Percentiles rank a stretch among this genome's conserved stretches.
phyloP scores from a whole-genome alignment of 2,113 vertebrate species.

The Hippocampus zosterae region DNA sequence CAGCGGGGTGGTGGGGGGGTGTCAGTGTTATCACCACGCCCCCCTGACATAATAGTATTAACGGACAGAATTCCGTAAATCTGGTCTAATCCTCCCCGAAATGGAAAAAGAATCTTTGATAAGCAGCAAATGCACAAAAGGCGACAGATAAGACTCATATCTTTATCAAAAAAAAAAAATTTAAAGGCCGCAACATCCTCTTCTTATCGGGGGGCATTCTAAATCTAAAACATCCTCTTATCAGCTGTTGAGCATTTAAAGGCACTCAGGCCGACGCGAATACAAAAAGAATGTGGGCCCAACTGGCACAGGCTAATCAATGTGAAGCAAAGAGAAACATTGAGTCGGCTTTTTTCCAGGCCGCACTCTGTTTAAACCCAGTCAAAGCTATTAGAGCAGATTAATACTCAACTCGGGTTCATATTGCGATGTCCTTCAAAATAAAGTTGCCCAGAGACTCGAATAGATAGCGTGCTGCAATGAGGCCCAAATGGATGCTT shows the following conservation, averaged over 20 bases:
- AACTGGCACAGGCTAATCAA: neutral
- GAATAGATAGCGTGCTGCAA: neutral
- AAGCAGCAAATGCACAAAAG: conserved; percentile 49
- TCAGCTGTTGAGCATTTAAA: conserved; percentile 48
- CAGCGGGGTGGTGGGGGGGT: conserved; percentile 7
- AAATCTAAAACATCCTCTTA: conserved; percentile 29
- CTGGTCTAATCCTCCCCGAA: conserved; percentile 49
- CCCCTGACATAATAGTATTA: conserved; percentile 37
- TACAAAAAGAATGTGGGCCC: conserved; percentile 7
- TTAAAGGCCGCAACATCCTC: conserved; percentile 7
- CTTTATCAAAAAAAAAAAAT: conserved; percentile 25
- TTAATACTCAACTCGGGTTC: neutral
- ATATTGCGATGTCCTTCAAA: neutral
- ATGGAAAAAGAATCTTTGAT: conserved; percentile 54
- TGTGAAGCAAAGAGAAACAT: conserved; percentile 8
- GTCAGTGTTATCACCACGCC: conserved; percentile 33
- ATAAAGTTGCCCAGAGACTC: neutral
- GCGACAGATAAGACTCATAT: conserved; percentile 49
- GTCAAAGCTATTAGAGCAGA: neutral
- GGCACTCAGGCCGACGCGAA: conserved; percentile 47
- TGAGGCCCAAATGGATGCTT: neutral
- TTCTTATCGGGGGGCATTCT: too few species aligned
- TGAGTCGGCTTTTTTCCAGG: neutral
- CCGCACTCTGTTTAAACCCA: neutral
- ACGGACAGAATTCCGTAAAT: conserved; percentile 48